Evolutionary conservation across 2,888 invertebrate genomes (phyloP).

Genomic region (Petrolisthes cinctipes): DNA sequence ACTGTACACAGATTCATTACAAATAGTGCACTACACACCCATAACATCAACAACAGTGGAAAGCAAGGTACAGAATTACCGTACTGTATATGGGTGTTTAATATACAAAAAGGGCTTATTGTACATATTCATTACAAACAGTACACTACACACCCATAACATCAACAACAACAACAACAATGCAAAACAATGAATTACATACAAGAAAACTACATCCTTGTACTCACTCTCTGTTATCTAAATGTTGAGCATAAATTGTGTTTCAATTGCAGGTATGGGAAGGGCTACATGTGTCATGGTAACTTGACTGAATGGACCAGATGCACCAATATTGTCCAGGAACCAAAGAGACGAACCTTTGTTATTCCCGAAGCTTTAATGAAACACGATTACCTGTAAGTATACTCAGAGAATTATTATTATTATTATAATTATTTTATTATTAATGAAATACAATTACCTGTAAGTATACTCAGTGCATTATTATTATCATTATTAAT

Average conservation of each 20-base stretch:
- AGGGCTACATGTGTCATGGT: constrained; percentile 88
- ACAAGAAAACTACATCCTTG: no score
- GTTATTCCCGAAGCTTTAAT: constrained; percentile 76
- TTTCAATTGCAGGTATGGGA: constrained; percentile 72
- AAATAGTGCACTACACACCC: no score
- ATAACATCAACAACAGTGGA: no score
- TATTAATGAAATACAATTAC: constrained; percentile 70
- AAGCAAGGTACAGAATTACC: no score
- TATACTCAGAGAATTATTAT: constrained; percentile 34
- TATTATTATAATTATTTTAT: constrained; percentile 66
- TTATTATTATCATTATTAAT: constrained; percentile 68
- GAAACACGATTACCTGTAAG: constrained; percentile 72
- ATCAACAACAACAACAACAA: no score
- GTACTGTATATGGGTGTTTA: no score
- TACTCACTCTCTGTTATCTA: not conserved
- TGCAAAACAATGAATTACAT: no score
- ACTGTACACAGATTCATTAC: no score
- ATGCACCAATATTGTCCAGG: constrained; percentile 80
- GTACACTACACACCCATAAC: no score
- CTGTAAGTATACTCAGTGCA: constrained; percentile 71
- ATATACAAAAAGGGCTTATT: no score
- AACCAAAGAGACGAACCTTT: constrained; percentile 81
- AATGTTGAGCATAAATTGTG: not conserved
- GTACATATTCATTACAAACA: no score
- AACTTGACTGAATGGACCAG: constrained; percentile 89